These are phyloP conservation scores for Pantherophis vulpinus DNA, from an alignment of 2,797 vertebrate species.

Conservation along the genomic window DNA sequence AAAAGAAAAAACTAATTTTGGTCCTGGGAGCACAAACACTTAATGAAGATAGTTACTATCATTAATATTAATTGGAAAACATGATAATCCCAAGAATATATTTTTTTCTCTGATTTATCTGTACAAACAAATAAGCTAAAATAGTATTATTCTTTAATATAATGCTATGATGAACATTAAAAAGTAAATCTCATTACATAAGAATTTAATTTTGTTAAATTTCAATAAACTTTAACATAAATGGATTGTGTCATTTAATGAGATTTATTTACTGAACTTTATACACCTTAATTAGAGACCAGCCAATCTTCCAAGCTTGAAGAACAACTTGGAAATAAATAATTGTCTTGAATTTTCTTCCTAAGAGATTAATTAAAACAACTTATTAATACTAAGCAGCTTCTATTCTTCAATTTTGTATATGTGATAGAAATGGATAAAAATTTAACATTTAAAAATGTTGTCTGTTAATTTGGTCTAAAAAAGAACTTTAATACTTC, in stretches of 20 bases:
- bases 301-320: not conserved
- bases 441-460: not conserved
- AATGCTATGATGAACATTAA: not conserved
- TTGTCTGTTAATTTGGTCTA: not conserved
- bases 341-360: not conserved
- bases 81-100: not conserved
- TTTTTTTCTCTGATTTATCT: not conserved
- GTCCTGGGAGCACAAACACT: not conserved
- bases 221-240: not conserved
- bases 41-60: not conserved
- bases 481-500: not conserved
- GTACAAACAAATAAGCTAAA: not conserved
- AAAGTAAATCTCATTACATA: not conserved
- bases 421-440: not conserved
- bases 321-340: not conserved
- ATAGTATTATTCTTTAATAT: not conserved
- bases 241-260: not conserved
- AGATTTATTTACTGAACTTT: not conserved
- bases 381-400: not conserved
- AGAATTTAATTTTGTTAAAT: not conserved
- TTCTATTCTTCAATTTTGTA: not conserved
- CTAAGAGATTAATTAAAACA: not conserved
- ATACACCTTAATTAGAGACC: not conserved
- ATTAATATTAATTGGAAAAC: not conserved
- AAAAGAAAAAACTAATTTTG: not conserved